A percentile compares a stretch with the other conserved stretches of the same genome.
phyloP scores from a whole-genome alignment of 2,113 vertebrate genomes.

The Vicugna pacos region DNA sequence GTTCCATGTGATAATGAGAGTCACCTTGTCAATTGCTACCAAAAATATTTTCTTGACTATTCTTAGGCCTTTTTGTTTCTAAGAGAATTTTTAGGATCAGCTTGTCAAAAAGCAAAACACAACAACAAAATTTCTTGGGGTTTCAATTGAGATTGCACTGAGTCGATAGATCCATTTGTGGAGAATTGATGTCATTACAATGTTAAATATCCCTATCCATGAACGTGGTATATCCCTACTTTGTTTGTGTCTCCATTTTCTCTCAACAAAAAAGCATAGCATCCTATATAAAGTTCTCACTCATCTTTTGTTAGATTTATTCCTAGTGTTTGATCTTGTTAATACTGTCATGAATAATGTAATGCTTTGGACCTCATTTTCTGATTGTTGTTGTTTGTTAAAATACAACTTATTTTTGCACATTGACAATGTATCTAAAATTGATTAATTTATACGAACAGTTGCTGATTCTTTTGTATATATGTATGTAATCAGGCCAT shows the following conservation, averaged over 20 bases:
- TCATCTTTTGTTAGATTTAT: neutral
- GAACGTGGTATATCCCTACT: neutral
- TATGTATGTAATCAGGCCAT: neutral
- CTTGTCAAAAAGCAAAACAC: neutral
- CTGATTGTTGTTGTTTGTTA: neutral
- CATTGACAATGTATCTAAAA: neutral
- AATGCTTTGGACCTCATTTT: constrained; percentile 8
- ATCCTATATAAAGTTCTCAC: neutral
- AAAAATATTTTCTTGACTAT: neutral
- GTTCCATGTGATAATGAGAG: neutral
- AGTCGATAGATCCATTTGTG: neutral
- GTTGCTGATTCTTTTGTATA: neutral
- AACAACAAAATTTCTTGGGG: neutral
- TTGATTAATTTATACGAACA: neutral
- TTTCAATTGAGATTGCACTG: neutral
- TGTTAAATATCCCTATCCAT: neutral
- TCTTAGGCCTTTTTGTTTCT: neutral
- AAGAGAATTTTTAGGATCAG: neutral
- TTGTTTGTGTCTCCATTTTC: neutral
- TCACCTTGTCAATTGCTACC: neutral
- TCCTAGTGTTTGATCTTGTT: neutral
- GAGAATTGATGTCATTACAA: neutral
- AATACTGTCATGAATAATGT: neutral
- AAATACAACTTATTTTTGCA: neutral
- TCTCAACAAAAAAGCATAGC: neutral